Conservation (phyloP, 2,113 vertebrate genomes). For the Nothocercus julius region DNA sequence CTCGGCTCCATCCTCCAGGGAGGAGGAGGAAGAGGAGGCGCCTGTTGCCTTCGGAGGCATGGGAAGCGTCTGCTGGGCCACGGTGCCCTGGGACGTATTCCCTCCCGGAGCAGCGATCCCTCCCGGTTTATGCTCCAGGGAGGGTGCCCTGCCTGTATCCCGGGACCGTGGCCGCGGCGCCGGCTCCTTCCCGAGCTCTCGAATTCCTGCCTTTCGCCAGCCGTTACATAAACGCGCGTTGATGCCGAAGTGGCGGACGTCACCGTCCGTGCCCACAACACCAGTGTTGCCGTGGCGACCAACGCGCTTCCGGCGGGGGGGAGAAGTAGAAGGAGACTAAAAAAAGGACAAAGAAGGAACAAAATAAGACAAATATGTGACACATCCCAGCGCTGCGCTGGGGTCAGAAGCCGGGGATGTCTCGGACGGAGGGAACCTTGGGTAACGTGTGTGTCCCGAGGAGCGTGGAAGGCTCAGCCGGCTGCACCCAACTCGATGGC, state of each 20-base stretch:
- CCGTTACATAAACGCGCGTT: slow-evolving; percentile 63
- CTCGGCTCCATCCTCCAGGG: neutral
- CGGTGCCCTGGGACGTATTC: too few species aligned
- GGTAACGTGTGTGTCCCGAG: too few species aligned
- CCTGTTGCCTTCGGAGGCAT: too few species aligned
- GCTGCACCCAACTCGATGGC: too few species aligned
- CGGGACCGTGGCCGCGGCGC: too few species aligned
- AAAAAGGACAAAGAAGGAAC: slow-evolving; percentile 69
- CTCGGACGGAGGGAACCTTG: too few species aligned
- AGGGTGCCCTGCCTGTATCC: too few species aligned
- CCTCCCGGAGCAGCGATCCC: too few species aligned
- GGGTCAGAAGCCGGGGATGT: slow-evolving; percentile 28
- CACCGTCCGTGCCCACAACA: slow-evolving; percentile 66
- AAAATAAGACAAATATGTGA: slow-evolving; percentile 67
- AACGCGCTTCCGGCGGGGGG: slow-evolving; percentile 63
- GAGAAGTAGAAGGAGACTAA: slow-evolving; percentile 67
- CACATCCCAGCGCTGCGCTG: slow-evolving; percentile 40
- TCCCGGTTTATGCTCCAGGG: too few species aligned
- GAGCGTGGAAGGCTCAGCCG: too few species aligned
- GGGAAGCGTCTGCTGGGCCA: too few species aligned
- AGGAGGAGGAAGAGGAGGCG: slow-evolving; percentile 10
- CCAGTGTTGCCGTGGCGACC: slow-evolving; percentile 70
- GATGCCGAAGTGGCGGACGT: slow-evolving; percentile 57
- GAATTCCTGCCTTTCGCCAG: slow-evolving; percentile 13
- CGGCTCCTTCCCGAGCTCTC: neutral